These are phyloP conservation scores for Leptinotarsa undecemlineata DNA, from an alignment of 1,140 invertebrate species.

Conservation along the genomic window DNA sequence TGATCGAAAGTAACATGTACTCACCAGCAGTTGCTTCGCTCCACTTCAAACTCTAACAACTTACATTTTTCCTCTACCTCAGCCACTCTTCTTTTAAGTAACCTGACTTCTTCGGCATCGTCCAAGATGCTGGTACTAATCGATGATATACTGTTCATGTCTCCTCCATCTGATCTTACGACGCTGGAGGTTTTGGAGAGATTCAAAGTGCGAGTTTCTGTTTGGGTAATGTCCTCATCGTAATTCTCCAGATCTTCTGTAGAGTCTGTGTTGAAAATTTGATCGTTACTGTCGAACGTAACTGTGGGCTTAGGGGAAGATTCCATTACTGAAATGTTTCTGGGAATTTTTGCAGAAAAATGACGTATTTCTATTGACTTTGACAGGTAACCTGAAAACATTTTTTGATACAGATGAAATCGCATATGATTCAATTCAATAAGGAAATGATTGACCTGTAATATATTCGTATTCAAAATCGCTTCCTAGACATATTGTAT, in stretches of 20 bases:
- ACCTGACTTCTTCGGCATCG: conserved; percentile 24
- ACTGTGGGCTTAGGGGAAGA: background rate
- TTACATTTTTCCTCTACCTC: conserved; percentile 27
- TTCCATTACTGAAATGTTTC: conserved; percentile 11
- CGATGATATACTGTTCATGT: conserved; percentile 31
- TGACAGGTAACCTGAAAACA: too few relatives aligned
- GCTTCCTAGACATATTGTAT: too few relatives aligned
- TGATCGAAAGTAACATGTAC: background rate
- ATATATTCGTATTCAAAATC: too few relatives aligned
- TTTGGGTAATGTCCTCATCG: background rate
- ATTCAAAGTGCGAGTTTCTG: background rate
- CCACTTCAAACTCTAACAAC: conserved; percentile 32
- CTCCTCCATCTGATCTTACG: conserved; percentile 16
- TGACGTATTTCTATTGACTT: background rate
- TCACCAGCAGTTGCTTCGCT: conserved; percentile 34
- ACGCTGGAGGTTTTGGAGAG: conserved; percentile 12
- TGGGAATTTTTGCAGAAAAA: background rate
- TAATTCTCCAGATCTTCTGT: background rate
- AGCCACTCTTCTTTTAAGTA: conserved; percentile 19
- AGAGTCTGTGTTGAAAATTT: conserved; percentile 6
- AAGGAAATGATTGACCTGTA: too few relatives aligned
- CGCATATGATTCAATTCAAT: too few relatives aligned
- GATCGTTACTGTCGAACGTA: background rate
- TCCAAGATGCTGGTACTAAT: conserved; percentile 33
- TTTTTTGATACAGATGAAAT: too few relatives aligned